Evolutionary conservation across 2,888 invertebrate species (phyloP).

Genomic region (Abrostola tripartita): DNA sequence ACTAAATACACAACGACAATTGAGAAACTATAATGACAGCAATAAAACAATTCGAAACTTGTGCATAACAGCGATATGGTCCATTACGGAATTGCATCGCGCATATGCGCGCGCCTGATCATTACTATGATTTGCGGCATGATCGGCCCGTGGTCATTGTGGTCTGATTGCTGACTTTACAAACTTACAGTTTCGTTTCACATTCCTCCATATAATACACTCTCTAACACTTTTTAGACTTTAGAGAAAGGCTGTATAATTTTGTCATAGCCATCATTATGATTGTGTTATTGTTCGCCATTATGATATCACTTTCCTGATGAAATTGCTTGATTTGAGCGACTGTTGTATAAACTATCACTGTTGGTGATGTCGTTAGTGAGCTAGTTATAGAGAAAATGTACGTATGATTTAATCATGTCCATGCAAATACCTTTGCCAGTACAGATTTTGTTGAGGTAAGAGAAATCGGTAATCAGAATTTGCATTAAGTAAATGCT

Average conservation of each 20-base stretch:
- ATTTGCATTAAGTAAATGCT: background rate
- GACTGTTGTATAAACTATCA: constrained; percentile 42
- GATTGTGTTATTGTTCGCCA: constrained; percentile 39
- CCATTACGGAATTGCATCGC: constrained; percentile 60
- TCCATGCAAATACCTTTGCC: constrained; percentile 30
- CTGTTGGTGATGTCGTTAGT: constrained; percentile 52
- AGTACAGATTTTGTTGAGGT: constrained; percentile 22
- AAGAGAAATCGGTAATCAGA: constrained; percentile 33
- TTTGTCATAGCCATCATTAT: constrained; percentile 48
- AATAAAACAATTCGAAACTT: constrained; percentile 50
- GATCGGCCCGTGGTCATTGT: constrained; percentile 54
- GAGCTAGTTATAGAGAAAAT: constrained; percentile 36
- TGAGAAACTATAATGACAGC: constrained; percentile 47
- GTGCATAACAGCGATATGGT: constrained; percentile 47
- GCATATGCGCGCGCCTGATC: constrained; percentile 53
- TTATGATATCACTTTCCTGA: constrained; percentile 51
- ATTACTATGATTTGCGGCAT: constrained; percentile 64
- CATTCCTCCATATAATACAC: constrained; percentile 45
- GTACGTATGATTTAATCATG: constrained; percentile 31
- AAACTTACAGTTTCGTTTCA: constrained; percentile 59
- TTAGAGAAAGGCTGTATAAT: constrained; percentile 55
- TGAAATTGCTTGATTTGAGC: constrained; percentile 43
- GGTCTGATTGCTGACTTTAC: constrained; percentile 56
- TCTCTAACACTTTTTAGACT: constrained; percentile 44
- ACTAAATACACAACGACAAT: constrained; percentile 36